These are phyloP conservation scores for Stenolophus ochropezus DNA, from an alignment of 2,888 invertebrate species.

Conservation along the genomic window DNA sequence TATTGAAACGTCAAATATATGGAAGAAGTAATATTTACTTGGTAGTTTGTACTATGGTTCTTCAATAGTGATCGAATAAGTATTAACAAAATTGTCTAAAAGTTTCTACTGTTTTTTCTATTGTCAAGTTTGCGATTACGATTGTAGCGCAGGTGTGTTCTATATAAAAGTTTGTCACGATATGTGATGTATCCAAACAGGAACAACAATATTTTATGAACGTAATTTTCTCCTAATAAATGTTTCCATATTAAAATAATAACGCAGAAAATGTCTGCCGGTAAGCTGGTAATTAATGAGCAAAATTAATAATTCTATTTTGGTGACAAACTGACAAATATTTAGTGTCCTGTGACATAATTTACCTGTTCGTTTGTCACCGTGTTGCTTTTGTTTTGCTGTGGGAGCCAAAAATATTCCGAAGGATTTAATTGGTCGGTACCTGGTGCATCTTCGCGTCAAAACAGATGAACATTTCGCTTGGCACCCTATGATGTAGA, in stretches of 20 bases:
- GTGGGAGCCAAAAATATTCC: neutral
- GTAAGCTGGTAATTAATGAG: neutral
- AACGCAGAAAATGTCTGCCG: neutral
- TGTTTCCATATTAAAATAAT: neutral
- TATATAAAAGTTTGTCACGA: too few relatives aligned
- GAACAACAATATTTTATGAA: too few relatives aligned
- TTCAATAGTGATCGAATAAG: too few relatives aligned
- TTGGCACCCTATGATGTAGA: slow-evolving; percentile 24
- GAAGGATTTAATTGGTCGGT: slow-evolving; percentile 2
- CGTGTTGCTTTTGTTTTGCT: slow-evolving; percentile 5
- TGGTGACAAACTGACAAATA: neutral
- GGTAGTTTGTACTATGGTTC: too few relatives aligned
- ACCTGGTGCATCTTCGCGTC: slow-evolving; percentile 14
- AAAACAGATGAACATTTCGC: slow-evolving; percentile 28
- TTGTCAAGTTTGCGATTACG: too few relatives aligned
- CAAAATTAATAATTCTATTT: slow-evolving; percentile 7
- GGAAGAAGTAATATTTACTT: too few relatives aligned
- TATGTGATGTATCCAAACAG: too few relatives aligned
- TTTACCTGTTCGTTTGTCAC: slow-evolving; percentile 5
- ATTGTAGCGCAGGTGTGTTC: too few relatives aligned
- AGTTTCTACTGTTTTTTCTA: too few relatives aligned
- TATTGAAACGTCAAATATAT: too few relatives aligned
- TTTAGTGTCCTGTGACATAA: slow-evolving; percentile 4
- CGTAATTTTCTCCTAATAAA: too few relatives aligned
- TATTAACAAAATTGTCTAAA: too few relatives aligned